Conservation (phyloP, 2,888 invertebrate genomes). For the Thereva nobilitata region DNA sequence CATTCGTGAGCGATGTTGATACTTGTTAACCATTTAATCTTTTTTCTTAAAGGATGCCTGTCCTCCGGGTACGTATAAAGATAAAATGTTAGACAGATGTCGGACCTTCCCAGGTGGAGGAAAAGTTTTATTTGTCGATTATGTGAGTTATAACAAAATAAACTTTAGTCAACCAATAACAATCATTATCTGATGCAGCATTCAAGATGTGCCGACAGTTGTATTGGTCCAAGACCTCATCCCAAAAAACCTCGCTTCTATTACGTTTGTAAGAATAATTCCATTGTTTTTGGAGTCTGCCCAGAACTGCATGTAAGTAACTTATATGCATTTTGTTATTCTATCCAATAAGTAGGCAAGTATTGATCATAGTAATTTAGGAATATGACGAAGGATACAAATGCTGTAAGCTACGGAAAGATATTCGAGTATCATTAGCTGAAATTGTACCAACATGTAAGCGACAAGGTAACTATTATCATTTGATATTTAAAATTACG, state of each 20-base stretch:
- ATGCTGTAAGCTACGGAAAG: not conserved
- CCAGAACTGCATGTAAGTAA: slow-evolving; percentile 50
- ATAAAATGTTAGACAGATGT: slow-evolving; percentile 50
- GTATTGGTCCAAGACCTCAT: slow-evolving; percentile 54
- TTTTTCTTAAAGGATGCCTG: slow-evolving; percentile 41
- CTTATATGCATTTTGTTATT: not conserved
- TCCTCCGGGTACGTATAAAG: slow-evolving; percentile 50
- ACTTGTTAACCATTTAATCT: not conserved
- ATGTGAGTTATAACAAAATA: slow-evolving; percentile 47
- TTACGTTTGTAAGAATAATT: slow-evolving; percentile 56
- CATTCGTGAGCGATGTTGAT: too few species aligned
- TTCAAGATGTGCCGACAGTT: slow-evolving; percentile 54
- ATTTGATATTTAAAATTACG: not conserved
- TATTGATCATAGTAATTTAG: not conserved
- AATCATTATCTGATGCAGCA: slow-evolving; percentile 45
- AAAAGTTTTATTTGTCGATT: slow-evolving; percentile 51
- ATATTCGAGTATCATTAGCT: not conserved
- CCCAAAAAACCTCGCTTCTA: slow-evolving; percentile 57
- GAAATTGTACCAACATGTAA: slow-evolving; percentile 14
- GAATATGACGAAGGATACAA: slow-evolving; percentile 8
- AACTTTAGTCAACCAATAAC: not conserved
- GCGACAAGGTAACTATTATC: slow-evolving; percentile 18
- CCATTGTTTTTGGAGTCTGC: slow-evolving; percentile 57
- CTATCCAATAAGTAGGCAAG: not conserved
- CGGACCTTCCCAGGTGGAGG: slow-evolving; percentile 58